These are phyloP conservation scores for Cheilosia vulpina DNA, from an alignment of 2,888 invertebrate species.

Conservation along the genomic window DNA sequence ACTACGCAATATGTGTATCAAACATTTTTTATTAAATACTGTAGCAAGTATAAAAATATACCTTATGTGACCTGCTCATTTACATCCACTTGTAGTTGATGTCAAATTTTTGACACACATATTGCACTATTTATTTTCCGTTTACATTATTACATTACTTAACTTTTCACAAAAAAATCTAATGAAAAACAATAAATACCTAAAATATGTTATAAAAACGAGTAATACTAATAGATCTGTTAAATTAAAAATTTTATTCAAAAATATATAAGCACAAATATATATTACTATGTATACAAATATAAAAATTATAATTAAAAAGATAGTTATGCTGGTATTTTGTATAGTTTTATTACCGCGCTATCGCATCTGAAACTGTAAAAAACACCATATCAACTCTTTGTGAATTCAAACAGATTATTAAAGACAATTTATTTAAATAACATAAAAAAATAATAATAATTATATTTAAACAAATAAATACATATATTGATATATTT, in stretches of 20 bases:
- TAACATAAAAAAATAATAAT: constrained; percentile 38
- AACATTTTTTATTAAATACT: no score
- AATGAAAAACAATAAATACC: background rate
- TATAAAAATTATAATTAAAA: constrained; percentile 22
- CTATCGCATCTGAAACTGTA: constrained; percentile 73
- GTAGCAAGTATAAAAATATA: no score
- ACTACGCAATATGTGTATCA: no score
- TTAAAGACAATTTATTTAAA: constrained; percentile 48
- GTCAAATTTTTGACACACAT: no score
- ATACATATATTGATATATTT: constrained; percentile 65
- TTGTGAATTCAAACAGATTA: constrained; percentile 46
- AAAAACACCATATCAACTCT: constrained; percentile 74
- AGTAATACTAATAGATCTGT: constrained; percentile 7
- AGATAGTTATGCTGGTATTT: constrained; percentile 67
- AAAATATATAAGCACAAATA: constrained; percentile 22
- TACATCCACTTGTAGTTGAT: no score
- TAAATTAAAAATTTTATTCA: constrained; percentile 3
- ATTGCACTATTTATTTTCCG: no score
- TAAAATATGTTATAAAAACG: background rate
- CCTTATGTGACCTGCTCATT: no score
- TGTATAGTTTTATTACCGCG: constrained; percentile 73
- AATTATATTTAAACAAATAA: constrained; percentile 29
- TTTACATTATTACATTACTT: no score
- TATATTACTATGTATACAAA: constrained; percentile 7
- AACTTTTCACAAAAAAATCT: no score